A percentile compares a stretch with the other conserved stretches of the same genome.
These are phyloP conservation scores for Martes martes DNA, from an alignment of 2,113 vertebrate genomes.

Conservation along the genomic window DNA sequence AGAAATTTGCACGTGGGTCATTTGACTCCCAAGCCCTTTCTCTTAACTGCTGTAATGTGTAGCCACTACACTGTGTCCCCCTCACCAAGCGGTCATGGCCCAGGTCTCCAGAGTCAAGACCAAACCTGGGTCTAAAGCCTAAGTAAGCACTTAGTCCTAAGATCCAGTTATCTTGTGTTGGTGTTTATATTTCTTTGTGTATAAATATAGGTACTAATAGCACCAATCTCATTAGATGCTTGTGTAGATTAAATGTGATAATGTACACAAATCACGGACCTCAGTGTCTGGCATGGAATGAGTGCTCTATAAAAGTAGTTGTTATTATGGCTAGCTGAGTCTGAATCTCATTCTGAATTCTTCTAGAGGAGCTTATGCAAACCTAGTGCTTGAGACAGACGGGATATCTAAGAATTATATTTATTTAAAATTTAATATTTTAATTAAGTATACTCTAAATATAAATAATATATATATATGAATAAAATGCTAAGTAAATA, in stretches of 20 bases:
- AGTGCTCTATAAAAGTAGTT: background rate
- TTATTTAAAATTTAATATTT: constrained; percentile 42
- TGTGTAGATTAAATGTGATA: background rate
- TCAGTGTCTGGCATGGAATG: background rate
- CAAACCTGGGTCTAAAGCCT: background rate
- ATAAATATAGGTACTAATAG: background rate
- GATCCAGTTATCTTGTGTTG: background rate
- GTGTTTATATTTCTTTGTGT: background rate
- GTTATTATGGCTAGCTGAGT: background rate
- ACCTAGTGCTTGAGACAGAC: background rate
- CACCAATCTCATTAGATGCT: background rate
- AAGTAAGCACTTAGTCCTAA: background rate
- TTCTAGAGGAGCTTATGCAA: background rate
- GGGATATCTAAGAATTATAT: background rate
- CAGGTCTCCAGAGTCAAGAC: background rate
- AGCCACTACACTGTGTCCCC: no score
- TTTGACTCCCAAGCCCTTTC: background rate
- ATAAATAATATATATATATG: background rate
- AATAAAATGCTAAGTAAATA: background rate
- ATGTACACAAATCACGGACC: background rate
- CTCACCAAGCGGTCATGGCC: background rate
- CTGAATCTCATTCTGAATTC: constrained; percentile 20
- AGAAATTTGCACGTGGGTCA: no score
- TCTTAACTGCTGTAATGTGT: background rate
- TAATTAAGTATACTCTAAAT: background rate